Conservation (phyloP, 2,888 invertebrate genomes). For the Cheilosia vernalis region DNA sequence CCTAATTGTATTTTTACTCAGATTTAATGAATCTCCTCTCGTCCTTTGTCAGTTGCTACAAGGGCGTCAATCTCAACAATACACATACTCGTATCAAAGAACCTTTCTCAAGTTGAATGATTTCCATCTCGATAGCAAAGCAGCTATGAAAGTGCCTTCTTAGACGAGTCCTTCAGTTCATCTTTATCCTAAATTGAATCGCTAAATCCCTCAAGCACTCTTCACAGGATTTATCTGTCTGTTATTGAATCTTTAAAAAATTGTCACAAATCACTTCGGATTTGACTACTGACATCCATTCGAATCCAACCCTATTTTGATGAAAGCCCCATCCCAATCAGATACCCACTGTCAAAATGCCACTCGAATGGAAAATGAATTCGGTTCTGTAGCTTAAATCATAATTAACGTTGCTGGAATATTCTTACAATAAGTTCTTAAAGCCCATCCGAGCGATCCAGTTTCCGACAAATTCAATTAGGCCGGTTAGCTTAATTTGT, state of each 20-base stretch:
- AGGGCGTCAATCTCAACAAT: too few species aligned
- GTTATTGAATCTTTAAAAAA: background rate
- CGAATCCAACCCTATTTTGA: background rate
- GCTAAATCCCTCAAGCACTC: conserved; percentile 8
- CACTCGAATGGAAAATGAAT: background rate
- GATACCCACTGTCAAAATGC: background rate
- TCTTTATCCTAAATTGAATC: background rate
- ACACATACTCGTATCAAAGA: too few species aligned
- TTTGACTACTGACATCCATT: background rate
- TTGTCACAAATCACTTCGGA: conserved; percentile 8
- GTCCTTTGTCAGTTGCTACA: too few species aligned
- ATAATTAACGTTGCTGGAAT: too few species aligned
- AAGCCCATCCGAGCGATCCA: too few species aligned
- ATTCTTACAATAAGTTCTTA: too few species aligned
- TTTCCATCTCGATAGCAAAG: too few species aligned
- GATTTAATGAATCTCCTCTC: too few species aligned
- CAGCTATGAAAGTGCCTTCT: background rate
- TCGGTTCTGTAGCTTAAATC: background rate
- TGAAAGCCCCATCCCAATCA: too few species aligned
- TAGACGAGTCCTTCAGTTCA: background rate
- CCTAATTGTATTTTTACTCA: too few species aligned
- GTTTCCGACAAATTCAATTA: background rate
- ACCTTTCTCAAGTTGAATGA: too few species aligned
- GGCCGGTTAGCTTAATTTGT: background rate
- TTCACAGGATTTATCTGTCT: background rate